Percentiles rank a stretch among this genome's conserved stretches.
These are phyloP conservation scores for Triops longicaudatus DNA, from an alignment of 1,140 invertebrate genomes.

Conservation along the genomic window DNA sequence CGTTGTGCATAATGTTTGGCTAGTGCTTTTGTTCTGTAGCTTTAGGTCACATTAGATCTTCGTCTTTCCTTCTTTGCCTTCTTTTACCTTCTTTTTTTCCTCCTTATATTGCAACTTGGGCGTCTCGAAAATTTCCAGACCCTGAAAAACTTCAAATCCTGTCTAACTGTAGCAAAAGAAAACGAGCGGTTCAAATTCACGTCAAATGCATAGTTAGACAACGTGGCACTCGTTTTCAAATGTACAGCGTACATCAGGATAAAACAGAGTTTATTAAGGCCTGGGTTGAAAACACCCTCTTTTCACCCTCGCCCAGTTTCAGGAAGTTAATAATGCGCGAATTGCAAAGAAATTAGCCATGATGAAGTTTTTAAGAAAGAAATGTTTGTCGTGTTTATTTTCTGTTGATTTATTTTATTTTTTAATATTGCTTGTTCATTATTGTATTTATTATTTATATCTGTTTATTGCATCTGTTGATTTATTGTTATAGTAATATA, in stretches of 20 bases:
- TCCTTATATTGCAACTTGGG: not conserved
- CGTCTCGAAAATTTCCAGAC: not conserved
- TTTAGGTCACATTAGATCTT: not conserved
- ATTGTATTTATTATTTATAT: too few relatives aligned
- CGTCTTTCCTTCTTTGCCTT: not conserved
- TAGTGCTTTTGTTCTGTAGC: constrained; percentile 2
- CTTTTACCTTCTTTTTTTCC: not conserved
- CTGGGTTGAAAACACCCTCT: too few relatives aligned
- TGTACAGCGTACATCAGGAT: too few relatives aligned
- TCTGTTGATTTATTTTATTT: not conserved
- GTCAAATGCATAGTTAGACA: too few relatives aligned
- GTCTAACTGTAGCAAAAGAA: not conserved
- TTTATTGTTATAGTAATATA: too few relatives aligned
- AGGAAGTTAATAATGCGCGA: not conserved
- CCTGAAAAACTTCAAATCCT: not conserved
- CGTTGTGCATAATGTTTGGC: constrained; percentile 11
- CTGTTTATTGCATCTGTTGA: too few relatives aligned
- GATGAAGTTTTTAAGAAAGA: too few relatives aligned
- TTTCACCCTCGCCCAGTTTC: too few relatives aligned
- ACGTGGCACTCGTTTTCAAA: too few relatives aligned
- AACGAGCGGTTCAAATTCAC: not conserved
- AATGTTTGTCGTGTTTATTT: constrained; percentile 2
- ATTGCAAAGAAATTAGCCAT: not conserved
- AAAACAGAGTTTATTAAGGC: too few relatives aligned
- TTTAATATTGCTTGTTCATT: not conserved